Evolutionary conservation across 2,888 invertebrate genomes (phyloP), one percentile per base, ranked within the genome.

Genomic region (Teleogryllus oceanicus): DNA sequence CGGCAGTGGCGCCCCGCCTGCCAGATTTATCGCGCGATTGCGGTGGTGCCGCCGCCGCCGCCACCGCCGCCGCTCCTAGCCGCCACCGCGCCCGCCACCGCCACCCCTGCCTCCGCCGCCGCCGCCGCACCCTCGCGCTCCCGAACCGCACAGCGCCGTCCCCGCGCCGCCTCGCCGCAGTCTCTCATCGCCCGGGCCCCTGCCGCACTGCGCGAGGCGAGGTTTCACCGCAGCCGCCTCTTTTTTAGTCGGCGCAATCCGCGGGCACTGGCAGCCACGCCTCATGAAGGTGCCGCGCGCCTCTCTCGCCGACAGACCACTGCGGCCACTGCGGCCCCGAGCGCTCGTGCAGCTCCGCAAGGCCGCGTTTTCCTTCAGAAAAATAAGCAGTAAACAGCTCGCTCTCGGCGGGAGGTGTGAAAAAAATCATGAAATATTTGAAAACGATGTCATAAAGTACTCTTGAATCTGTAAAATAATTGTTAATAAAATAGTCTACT

Each of bases 1-100:
- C 11, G n/a, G 49, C 18, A 37, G 49, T 16, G 77, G 77, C 49
- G 20, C 18, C 37, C 49, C 77, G 49, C 21, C 12, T 10, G 18
- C 77, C 49, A 37, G 77, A 77, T 77, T 49, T 77, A 77, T 77
- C n/a, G 50, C 50, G 50, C 77, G 77, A 77, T 77, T 77, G 77
- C 49, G 77, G 77, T 62, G 62, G 16, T 18, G 5, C 62, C 16
- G 13, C 62, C 62, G 16, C 16, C 62, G 21, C 21, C 21, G 5
- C 62, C 16, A 2, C 62, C 62, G 16, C 16, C 62, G 21, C 21
- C 21, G 21, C 21, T 21, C 21, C 21, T 21, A 21, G 62, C 62
- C 62, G 13, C 62, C 62, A 2, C 62, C 62, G 16, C 62, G n/a
- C n/a, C 18, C 3, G 62, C 18, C 4, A 2, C 62, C n/a, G n/a